phyloP scores from a whole-genome alignment of 1,140 invertebrate species.

The Penaeus indicus region DNA sequence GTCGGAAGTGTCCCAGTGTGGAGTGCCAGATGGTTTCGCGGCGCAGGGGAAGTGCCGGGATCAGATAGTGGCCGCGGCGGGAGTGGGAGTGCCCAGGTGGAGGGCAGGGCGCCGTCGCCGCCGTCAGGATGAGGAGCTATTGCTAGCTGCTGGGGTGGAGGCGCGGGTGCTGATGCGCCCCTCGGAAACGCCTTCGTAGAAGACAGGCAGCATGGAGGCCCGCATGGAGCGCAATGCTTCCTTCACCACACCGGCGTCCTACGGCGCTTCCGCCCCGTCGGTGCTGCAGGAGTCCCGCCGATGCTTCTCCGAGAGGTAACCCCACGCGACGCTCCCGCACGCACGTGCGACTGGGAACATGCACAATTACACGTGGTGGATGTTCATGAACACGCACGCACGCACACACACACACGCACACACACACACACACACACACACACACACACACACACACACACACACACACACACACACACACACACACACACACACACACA shows the following conservation, averaged over 20 bases:
- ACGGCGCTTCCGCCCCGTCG: slow-evolving; percentile 42
- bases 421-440: no score
- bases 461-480: no score
- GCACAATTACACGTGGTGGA: no score
- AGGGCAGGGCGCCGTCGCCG: not conserved
- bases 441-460: no score
- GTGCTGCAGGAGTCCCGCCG: slow-evolving; percentile 63
- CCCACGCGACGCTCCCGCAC: no score
- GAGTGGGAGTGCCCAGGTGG: slow-evolving; percentile 6
- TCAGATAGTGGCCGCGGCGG: not conserved
- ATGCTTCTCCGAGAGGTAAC: slow-evolving; percentile 66
- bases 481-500: no score
- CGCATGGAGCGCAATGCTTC: slow-evolving; percentile 67
- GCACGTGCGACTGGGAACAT: no score
- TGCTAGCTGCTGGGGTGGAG: slow-evolving; percentile 12
- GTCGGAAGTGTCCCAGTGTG: no score
- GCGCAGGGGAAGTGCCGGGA: no score
- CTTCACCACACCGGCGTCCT: slow-evolving; percentile 63
- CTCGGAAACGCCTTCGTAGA: not conserved
- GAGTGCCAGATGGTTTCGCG: no score
- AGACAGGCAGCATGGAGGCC: slow-evolving; percentile 44
- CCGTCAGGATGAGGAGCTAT: slow-evolving; percentile 15
- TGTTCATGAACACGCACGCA: no score
- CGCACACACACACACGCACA: no score
- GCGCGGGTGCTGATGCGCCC: slow-evolving; percentile 10